A percentile compares a stretch with the other conserved stretches of the same genome.
Conservation (phyloP, 2,797 vertebrate genomes). For the Emys orbicularis region DNA sequence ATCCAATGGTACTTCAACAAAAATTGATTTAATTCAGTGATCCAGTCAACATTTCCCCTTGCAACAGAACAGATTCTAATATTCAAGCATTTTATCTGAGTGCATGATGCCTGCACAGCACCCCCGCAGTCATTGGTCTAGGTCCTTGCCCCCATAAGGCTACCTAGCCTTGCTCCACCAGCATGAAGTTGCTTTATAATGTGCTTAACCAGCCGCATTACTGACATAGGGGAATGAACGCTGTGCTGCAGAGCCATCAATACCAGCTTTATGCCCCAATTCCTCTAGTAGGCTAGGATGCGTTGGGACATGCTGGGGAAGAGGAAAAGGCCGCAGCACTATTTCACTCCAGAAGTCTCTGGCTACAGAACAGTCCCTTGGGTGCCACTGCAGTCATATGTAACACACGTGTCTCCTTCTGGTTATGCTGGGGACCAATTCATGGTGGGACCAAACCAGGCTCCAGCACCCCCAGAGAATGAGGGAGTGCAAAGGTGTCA, state of each 20-base stretch:
- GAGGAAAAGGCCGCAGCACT: neutral
- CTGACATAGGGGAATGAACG: neutral
- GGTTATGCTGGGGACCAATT: neutral
- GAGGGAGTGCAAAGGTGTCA: neutral
- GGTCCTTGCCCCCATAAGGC: fast-evolving
- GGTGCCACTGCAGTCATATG: neutral
- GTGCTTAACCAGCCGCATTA: neutral
- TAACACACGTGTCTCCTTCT: too few species aligned
- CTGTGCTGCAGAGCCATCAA: neutral
- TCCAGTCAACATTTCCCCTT: fast-evolving
- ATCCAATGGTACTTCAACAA: neutral
- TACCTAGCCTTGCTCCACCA: neutral
- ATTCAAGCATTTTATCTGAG: fast-evolving
- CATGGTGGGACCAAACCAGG: neutral
- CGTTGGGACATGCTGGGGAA: neutral
- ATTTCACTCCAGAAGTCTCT: neutral
- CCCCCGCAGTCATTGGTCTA: too few species aligned
- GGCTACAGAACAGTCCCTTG: neutral
- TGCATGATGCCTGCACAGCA: fast-evolving
- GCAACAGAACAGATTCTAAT: fast-evolving
- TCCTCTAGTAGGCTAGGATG: fast-evolving
- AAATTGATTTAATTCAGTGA: neutral
- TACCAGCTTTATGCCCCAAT: neutral
- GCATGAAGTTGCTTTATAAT: neutral
- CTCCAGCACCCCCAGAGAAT: neutral